Evolutionary conservation across 2,797 vertebrate genomes (phyloP).

Genomic region (Gymnodraco acuticeps): DNA sequence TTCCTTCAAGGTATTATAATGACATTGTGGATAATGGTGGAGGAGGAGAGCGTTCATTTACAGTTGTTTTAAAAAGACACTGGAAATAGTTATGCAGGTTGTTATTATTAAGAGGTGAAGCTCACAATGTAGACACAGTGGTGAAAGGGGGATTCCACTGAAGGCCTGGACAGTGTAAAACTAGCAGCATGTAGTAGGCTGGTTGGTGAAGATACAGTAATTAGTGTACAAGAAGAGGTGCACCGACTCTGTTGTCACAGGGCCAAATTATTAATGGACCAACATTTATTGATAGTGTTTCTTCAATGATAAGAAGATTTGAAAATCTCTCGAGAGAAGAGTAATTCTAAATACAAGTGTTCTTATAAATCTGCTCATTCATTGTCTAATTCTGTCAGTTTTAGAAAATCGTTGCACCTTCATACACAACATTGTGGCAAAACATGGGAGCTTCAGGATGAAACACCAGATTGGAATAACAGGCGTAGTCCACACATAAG

Average conservation of each 20-base stretch:
- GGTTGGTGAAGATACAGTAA: not conserved
- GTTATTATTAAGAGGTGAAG: constrained; percentile 1
- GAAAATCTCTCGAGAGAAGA: not conserved
- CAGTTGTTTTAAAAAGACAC: constrained; percentile 3
- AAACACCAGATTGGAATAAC: not conserved
- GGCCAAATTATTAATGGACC: not conserved
- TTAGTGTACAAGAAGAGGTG: constrained; percentile 10
- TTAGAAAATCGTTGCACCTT: constrained; percentile 32
- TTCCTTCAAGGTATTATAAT: not conserved
- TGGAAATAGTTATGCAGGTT: not conserved
- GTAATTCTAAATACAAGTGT: not conserved
- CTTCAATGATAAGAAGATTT: not conserved
- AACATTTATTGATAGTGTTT: not conserved
- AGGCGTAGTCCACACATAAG: too few species aligned
- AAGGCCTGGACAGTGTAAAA: not conserved
- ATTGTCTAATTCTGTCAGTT: not conserved
- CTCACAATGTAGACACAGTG: not conserved
- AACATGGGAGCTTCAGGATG: constrained; percentile 14
- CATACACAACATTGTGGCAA: constrained; percentile 14
- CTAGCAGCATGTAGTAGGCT: not conserved
- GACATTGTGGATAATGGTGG: not conserved
- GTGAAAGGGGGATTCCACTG: not conserved
- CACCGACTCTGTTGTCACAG: not conserved
- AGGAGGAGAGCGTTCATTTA: not conserved
- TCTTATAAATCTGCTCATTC: not conserved